Conservation (phyloP, 2,888 invertebrate species). For the Frankliniella intonsa region DNA sequence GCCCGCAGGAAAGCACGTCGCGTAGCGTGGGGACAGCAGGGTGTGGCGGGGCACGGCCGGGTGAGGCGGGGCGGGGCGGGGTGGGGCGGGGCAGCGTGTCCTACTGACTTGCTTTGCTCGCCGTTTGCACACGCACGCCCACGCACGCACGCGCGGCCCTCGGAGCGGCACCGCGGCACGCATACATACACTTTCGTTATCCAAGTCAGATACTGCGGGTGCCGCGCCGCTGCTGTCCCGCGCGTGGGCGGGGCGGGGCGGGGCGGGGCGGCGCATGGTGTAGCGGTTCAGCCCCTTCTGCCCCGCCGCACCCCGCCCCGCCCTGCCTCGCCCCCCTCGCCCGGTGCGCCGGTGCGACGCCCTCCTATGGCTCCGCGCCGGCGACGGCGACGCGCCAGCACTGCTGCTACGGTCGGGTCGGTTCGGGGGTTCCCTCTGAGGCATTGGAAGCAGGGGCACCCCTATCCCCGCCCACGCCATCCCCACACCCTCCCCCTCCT, state of each 20-base stretch:
- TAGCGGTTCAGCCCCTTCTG: too few species aligned
- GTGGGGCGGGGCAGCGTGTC: not conserved
- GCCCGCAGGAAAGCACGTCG: too few species aligned
- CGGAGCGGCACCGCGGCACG: constrained; percentile 1
- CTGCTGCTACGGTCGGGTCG: not conserved
- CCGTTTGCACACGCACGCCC: constrained; percentile 4
- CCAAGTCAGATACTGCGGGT: not conserved
- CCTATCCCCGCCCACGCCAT: not conserved
- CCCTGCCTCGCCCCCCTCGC: not conserved
- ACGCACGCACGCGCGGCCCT: not conserved
- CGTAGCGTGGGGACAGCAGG: not conserved
- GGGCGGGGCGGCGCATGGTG: not conserved
- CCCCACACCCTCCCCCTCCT: not conserved
- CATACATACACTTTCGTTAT: not conserved
- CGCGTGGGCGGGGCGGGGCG: not conserved
- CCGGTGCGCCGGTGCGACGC: not conserved
- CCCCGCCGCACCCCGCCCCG: too few species aligned
- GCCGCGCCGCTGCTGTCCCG: not conserved
- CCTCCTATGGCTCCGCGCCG: not conserved
- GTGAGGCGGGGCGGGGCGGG: not conserved
- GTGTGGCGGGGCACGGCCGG: not conserved
- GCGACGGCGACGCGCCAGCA: not conserved
- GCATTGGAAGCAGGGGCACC: not conserved
- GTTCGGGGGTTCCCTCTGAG: not conserved
- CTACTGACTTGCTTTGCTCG: constrained; percentile 11